Evolutionary conservation across 1,140 invertebrate genomes (phyloP).

Genomic region (Asobara japonica): DNA sequence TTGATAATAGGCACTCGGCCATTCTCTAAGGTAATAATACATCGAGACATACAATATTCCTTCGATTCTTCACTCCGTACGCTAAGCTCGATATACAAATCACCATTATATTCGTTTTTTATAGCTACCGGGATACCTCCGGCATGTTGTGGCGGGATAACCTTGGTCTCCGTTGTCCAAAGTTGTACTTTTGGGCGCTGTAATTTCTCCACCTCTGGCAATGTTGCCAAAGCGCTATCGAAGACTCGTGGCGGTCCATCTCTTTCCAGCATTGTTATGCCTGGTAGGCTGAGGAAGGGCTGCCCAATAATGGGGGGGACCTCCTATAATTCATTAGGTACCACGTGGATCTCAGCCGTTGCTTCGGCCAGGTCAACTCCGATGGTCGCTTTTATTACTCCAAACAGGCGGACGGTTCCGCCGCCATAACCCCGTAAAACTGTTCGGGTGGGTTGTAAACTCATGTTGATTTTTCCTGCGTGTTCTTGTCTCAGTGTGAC

Average conservation of each 20-base stretch:
- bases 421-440: conserved; percentile 32
- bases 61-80: conserved; percentile 29
- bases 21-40: conserved; percentile 17
- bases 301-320: conserved; percentile 39
- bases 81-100: conserved; percentile 32
- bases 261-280: conserved; percentile 29
- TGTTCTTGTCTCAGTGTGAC: conserved; percentile 26
- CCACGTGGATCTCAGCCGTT: conserved; percentile 31
- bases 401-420: conserved; percentile 9
- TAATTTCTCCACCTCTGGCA: conserved; percentile 34
- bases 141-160: conserved; percentile 31
- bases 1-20: conserved; percentile 22
- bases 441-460: conserved; percentile 20
- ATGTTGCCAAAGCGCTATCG: conserved; percentile 3
- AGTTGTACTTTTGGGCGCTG: conserved; percentile 25
- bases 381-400: conserved; percentile 19
- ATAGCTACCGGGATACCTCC: conserved; percentile 27
- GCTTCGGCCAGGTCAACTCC: conserved; percentile 33
- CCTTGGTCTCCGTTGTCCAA: conserved; percentile 20
- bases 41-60: conserved; percentile 29
- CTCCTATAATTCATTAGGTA: conserved; percentile 32
- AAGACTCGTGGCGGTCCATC: conserved; percentile 31
- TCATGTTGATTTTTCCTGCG: conserved; percentile 23
- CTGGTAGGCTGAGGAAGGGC: conserved; percentile 31
- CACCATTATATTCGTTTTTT: conserved; percentile 25